Conservation (phyloP, 2,888 invertebrate genomes). For the Himalopsyche anomala region DNA sequence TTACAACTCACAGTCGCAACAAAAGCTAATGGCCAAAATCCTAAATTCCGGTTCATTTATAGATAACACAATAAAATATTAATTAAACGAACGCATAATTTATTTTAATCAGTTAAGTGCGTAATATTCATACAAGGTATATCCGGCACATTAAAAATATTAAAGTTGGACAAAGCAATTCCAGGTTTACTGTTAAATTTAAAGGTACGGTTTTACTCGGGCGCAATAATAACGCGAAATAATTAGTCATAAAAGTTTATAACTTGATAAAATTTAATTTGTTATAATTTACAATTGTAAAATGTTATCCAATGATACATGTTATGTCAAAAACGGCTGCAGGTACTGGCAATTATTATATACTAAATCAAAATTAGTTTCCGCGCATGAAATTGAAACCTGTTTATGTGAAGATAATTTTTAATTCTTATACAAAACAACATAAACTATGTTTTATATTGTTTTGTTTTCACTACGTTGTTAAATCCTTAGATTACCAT, state of each 20-base stretch:
- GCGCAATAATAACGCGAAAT: slow-evolving; percentile 9
- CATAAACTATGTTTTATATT: too few relatives aligned
- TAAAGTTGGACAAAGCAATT: slow-evolving; percentile 21
- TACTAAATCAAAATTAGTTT: too few relatives aligned
- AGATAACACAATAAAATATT: slow-evolving; percentile 9
- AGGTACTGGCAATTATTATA: too few relatives aligned
- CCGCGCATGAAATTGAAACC: too few relatives aligned
- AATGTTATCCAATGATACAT: slow-evolving; percentile 2
- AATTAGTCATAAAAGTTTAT: slow-evolving; percentile 30
- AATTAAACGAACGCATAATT: slow-evolving; percentile 18
- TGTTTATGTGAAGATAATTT: too few relatives aligned
- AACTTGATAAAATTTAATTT: slow-evolving; percentile 34
- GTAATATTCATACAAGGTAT: slow-evolving; percentile 5
- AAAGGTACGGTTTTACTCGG: background rate
- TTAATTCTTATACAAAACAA: too few relatives aligned
- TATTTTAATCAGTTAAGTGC: slow-evolving; percentile 21
- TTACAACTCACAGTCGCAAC: background rate
- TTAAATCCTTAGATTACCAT: too few relatives aligned
- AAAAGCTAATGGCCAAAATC: background rate
- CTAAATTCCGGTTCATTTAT: slow-evolving; percentile 21
- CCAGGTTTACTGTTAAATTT: slow-evolving; percentile 9
- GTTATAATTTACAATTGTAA: slow-evolving; percentile 16
- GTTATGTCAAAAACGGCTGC: background rate
- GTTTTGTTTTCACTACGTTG: too few relatives aligned
- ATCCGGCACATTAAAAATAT: slow-evolving; percentile 20